Conservation (phyloP, 2,113 vertebrate species). For the Calyptomena viridis region DNA sequence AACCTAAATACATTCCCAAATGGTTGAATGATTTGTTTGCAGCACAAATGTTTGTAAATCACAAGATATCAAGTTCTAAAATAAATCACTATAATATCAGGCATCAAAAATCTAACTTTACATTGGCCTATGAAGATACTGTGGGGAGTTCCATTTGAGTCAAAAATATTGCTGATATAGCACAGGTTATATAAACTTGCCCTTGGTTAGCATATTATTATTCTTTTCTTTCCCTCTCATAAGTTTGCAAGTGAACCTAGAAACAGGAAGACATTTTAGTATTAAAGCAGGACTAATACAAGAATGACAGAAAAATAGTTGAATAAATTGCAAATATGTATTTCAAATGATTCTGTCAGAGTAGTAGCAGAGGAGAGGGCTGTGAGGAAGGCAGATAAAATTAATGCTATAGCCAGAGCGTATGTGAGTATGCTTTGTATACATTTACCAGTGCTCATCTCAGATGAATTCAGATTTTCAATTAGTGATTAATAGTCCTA, state of each 20-base stretch:
- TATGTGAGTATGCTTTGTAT: background rate
- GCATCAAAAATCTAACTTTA: slow-evolving; percentile 39
- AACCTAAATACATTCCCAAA: background rate
- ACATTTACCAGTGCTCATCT: background rate
- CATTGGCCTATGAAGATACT: background rate
- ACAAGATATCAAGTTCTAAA: slow-evolving; percentile 42
- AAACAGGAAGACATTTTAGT: background rate
- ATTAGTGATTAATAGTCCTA: background rate
- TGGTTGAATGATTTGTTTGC: slow-evolving; percentile 9
- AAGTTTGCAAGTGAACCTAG: background rate
- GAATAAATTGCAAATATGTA: background rate
- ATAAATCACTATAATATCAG: slow-evolving; percentile 1
- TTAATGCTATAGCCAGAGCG: background rate
- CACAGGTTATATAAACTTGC: slow-evolving; percentile 28
- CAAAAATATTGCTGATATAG: slow-evolving; percentile 2
- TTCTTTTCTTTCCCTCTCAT: slow-evolving; percentile 11
- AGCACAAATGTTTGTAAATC: background rate
- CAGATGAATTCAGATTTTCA: background rate
- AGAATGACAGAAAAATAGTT: background rate
- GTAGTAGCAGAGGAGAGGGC: background rate
- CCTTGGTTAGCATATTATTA: slow-evolving; percentile 20
- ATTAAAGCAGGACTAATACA: background rate
- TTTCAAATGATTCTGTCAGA: background rate
- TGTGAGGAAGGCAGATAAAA: background rate
- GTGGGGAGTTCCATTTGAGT: background rate